Evolutionary conservation across 2,888 invertebrate species (phyloP).

Genomic region (Heliconius ethilla): DNA sequence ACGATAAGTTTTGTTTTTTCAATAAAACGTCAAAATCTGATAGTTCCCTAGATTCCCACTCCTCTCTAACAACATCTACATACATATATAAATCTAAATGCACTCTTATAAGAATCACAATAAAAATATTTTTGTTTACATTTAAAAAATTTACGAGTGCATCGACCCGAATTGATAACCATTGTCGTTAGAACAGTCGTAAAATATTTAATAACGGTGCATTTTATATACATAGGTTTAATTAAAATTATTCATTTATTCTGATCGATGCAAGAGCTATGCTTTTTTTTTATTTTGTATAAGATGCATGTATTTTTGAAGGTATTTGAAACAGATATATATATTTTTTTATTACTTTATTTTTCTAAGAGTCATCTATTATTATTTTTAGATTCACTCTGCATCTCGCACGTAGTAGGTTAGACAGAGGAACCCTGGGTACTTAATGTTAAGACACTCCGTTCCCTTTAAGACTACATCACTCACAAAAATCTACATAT

Average conservation of each 20-base stretch:
- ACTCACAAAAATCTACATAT: too few relatives aligned
- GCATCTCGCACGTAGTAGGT: too few relatives aligned
- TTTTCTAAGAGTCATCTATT: too few relatives aligned
- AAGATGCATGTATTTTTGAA: not conserved
- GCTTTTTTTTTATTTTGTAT: not conserved
- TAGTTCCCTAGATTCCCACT: too few relatives aligned
- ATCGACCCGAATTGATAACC: conserved; percentile 18
- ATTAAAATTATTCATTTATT: conserved; percentile 18
- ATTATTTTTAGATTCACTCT: too few relatives aligned
- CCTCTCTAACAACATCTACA: too few relatives aligned
- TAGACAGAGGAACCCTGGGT: too few relatives aligned
- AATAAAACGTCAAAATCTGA: too few relatives aligned
- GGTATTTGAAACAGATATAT: not conserved
- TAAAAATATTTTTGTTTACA: conserved; percentile 9
- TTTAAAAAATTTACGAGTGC: conserved; percentile 2
- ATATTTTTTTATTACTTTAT: too few relatives aligned
- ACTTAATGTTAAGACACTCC: not conserved
- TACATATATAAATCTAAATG: too few relatives aligned
- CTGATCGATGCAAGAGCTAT: not conserved
- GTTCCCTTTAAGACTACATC: too few relatives aligned
- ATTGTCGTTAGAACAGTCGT: conserved; percentile 22
- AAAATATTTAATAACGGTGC: conserved; percentile 24
- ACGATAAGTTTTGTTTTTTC: too few relatives aligned
- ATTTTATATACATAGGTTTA: conserved; percentile 1
- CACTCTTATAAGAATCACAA: not conserved